phyloP scores from a whole-genome alignment of 1,140 invertebrate species.

The Catajapyx aquilonaris region DNA sequence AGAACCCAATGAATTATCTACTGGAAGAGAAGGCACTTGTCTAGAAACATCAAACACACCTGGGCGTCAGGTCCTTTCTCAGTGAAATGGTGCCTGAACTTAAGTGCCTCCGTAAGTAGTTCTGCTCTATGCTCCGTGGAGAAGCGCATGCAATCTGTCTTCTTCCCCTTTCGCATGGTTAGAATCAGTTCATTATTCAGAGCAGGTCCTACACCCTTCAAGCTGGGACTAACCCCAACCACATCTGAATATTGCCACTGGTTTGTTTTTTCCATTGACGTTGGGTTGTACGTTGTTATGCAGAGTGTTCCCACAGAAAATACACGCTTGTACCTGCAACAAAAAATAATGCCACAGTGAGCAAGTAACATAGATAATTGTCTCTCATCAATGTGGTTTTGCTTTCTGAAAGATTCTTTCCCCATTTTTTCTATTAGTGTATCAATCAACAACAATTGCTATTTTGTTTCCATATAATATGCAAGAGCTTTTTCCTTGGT shows the following conservation, averaged over 20 bases:
- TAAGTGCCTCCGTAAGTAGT: conserved; percentile 76
- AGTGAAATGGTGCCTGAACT: conserved; percentile 51
- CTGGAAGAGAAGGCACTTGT: no score
- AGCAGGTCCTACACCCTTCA: conserved; percentile 23
- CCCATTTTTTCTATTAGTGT: no score
- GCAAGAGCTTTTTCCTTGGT: no score
- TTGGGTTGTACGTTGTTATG: conserved; percentile 93
- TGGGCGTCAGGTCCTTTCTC: conserved; percentile 12
- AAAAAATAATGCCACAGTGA: no score
- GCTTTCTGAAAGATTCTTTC: no score
- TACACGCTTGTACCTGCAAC: conserved; percentile 87
- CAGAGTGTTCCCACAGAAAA: conserved; percentile 89
- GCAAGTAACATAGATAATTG: no score
- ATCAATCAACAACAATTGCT: no score
- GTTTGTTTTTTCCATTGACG: conserved; percentile 86
- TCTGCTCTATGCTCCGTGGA: conserved; percentile 88
- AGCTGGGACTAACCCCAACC: conserved; percentile 42
- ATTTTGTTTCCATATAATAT: no score
- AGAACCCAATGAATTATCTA: no score
- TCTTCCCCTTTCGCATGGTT: conserved; percentile 30
- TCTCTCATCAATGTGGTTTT: no score
- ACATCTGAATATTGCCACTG: conserved; percentile 74
- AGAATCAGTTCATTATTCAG: conserved; percentile 9
- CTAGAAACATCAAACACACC: no score
- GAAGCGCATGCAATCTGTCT: conserved; percentile 87